Base-by-base conservation (phyloP, 2,797 vertebrate species). In the Carcharodon carcharias region DNA sequence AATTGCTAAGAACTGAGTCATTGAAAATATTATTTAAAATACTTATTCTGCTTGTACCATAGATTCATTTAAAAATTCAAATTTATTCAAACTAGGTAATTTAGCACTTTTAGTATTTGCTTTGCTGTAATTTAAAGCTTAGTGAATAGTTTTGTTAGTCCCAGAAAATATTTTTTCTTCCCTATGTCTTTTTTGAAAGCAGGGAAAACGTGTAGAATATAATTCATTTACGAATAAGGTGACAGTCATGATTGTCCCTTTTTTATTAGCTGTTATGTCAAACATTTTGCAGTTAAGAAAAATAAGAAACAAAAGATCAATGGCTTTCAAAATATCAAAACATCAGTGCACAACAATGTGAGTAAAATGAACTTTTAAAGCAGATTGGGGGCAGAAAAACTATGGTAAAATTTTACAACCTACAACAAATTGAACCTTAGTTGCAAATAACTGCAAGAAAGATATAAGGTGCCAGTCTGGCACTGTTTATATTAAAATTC, bases 1-100 rank as follows among this genome's bases (percentile, higher is more conserved):
- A 95, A 95, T 95, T 77, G 50, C 50, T 54, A 95, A 95, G 94
- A n/a, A 54, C 69, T 77, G 69, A 77, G 31, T 73, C 94, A 77
- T 35, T 71, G 50, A 35, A 63, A 92, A 77, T 71, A 35, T 73
- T 35, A 40, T 73, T 45, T n/a, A 94, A 69, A 95, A 50, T 95
- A 71, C 93, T 67, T 69, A 40, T 95, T 95, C 40, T 28, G 11
- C 35, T 95, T 95, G 73, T 54, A 56, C 31, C 28, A 56, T 71
- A 31, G 26, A 35, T 95, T 95, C 67, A 73, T 58, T 28, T 73
- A 95, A 12, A 77, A 73, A 58, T 95, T 26, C 67, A 56, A 50
- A 54, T 95, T 35, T 95, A 77, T 18, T 95, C 8, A 73, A 77
- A 58, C 50, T 31, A n/a, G 50, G 8, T 31, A 54, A 73, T 35